phyloP scores from a whole-genome alignment of 2,888 invertebrate species.

The Meandrusa payeni region DNA sequence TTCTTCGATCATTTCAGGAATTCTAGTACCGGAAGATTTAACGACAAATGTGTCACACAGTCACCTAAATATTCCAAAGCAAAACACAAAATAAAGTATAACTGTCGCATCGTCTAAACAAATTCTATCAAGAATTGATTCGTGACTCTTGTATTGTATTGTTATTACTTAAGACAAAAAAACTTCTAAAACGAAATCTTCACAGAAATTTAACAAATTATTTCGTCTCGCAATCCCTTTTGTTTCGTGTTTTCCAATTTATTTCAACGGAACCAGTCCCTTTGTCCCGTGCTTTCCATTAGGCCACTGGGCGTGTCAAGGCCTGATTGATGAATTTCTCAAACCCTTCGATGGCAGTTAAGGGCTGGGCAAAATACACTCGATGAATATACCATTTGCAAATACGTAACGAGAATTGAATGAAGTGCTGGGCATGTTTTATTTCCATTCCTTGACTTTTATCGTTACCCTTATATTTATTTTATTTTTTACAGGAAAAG shows the following conservation, averaged over 20 bases:
- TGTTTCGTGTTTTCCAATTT: conserved; percentile 35
- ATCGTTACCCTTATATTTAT: too few relatives aligned
- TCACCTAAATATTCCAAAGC: too few relatives aligned
- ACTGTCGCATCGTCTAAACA: too few relatives aligned
- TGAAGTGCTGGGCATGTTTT: neutral
- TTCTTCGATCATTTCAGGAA: too few relatives aligned
- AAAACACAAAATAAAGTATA: too few relatives aligned
- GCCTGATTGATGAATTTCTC: conserved; percentile 53
- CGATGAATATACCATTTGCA: conserved; percentile 19
- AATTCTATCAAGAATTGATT: too few relatives aligned
- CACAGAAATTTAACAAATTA: neutral
- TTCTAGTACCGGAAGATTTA: too few relatives aligned
- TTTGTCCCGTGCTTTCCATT: conserved; percentile 41
- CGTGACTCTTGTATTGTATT: too few relatives aligned
- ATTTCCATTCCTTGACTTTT: too few relatives aligned
- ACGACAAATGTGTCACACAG: too few relatives aligned
- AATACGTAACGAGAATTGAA: conserved; percentile 11
- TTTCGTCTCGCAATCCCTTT: conserved; percentile 11
- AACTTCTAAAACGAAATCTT: neutral
- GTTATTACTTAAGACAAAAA: too few relatives aligned
- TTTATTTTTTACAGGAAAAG: too few relatives aligned
- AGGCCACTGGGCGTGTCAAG: conserved; percentile 43
- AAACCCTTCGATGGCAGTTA: conserved; percentile 40
- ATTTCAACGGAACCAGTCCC: conserved; percentile 45
- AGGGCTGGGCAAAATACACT: conserved; percentile 28